Evolutionary conservation across 1,140 invertebrate species (phyloP).

Genomic region (Neelides sp.): DNA sequence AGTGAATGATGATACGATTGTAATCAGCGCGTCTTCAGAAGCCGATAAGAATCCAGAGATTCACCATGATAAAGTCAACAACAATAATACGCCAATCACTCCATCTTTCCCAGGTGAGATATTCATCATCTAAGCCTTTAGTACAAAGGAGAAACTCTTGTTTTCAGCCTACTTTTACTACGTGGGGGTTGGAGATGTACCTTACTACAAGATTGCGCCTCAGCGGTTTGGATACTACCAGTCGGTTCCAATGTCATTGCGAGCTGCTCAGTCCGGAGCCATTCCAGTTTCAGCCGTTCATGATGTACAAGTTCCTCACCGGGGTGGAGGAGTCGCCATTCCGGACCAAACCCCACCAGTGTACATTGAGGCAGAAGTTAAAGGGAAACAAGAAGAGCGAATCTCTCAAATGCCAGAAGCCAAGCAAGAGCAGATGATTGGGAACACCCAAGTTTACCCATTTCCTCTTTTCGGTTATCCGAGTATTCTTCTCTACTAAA

Average conservation of each 20-base stretch:
- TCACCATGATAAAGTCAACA: not conserved
- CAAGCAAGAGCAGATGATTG: too few species aligned
- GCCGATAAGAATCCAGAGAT: not conserved
- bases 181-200: constrained; percentile 12
- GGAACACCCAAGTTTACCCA: too few species aligned
- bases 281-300: constrained; percentile 32
- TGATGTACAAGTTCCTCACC: constrained; percentile 30
- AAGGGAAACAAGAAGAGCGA: too few species aligned
- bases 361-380: too few species aligned
- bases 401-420: too few species aligned
- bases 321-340: not conserved
- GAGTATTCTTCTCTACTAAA: too few species aligned
- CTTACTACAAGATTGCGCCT: constrained; percentile 17
- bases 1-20: not conserved
- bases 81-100: not conserved
- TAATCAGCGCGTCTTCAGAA: constrained; percentile 2
- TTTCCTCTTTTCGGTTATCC: too few species aligned
- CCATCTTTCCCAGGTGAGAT: not conserved
- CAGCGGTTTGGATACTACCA: not conserved
- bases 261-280: constrained; percentile 25
- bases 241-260: constrained; percentile 19
- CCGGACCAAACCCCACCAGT: not conserved
- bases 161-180: constrained; percentile 25
- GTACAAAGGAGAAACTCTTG: constrained; percentile 1
- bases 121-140: not conserved